Evolutionary conservation across 1,140 invertebrate species (phyloP).

Genomic region (Drosophila ohnishii): DNA sequence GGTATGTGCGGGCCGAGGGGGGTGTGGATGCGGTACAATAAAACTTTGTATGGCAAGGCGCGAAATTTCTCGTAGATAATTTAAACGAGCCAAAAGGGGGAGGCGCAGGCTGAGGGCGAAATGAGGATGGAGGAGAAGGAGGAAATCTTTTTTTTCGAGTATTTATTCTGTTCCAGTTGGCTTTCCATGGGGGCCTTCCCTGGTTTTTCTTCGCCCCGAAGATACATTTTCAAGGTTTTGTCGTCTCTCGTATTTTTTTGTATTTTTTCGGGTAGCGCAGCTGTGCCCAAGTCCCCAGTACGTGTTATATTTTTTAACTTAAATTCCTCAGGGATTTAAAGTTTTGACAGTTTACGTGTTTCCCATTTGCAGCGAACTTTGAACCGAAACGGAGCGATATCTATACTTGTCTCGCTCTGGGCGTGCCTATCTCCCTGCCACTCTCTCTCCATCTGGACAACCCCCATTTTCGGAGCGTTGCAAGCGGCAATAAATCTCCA

Average conservation of each 20-base stretch:
- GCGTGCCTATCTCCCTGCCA: slow-evolving; percentile 8
- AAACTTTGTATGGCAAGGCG: slow-evolving; percentile 76
- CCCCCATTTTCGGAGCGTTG: slow-evolving; percentile 53
- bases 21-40: slow-evolving; percentile 58
- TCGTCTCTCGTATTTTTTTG: slow-evolving; percentile 39
- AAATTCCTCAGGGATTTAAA: slow-evolving; percentile 80
- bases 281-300: slow-evolving; percentile 65
- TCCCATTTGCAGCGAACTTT: slow-evolving; percentile 77
- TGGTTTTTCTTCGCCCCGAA: slow-evolving; percentile 40
- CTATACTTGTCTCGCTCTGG: slow-evolving; percentile 18
- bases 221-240: slow-evolving; percentile 78
- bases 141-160: slow-evolving; percentile 52
- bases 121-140: slow-evolving; percentile 1
- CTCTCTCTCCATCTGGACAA: slow-evolving; percentile 20
- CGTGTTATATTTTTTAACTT: slow-evolving; percentile 82
- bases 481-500: slow-evolving; percentile 69
- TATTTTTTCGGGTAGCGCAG: slow-evolving; percentile 57
- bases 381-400: slow-evolving; percentile 51
- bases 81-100: slow-evolving; percentile 54
- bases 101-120: too few relatives aligned
- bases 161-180: slow-evolving; percentile 56
- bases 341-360: slow-evolving; percentile 82
- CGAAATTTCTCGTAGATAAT: slow-evolving; percentile 77
- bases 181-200: slow-evolving; percentile 35
- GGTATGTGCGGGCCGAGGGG: slow-evolving; percentile 39